These are phyloP conservation scores for Leptogaster cylindrica DNA, from an alignment of 2,888 invertebrate genomes.

Conservation along the genomic window DNA sequence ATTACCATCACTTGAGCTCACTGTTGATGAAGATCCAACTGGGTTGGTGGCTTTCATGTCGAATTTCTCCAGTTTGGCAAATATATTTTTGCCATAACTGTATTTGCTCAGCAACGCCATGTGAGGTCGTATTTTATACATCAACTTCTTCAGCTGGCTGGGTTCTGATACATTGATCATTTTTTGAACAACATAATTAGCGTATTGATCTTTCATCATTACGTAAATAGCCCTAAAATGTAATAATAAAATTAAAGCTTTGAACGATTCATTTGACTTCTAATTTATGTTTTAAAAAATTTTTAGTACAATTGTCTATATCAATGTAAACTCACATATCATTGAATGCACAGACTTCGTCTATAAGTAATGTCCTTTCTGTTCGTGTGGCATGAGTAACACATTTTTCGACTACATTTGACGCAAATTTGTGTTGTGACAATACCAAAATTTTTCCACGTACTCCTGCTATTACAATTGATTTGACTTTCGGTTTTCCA, in stretches of 20 bases:
- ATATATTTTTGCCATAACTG: conserved; percentile 99
- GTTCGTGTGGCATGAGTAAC: conserved; percentile 93
- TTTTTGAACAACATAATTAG: conserved; percentile 99
- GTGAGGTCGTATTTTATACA: conserved; percentile 99
- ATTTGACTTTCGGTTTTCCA: conserved; percentile 95
- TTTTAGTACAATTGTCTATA: too few species aligned
- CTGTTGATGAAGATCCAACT: conserved; percentile 64
- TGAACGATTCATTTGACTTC: too few species aligned
- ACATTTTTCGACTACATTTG: conserved; percentile 99
- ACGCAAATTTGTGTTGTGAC: conserved; percentile 99
- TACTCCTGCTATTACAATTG: conserved; percentile 88
- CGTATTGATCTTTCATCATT: conserved; percentile 99
- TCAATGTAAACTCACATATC: conserved; percentile 74
- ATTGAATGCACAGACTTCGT: conserved; percentile 95
- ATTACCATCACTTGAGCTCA: conserved; percentile 46
- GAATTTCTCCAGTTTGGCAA: conserved; percentile 97
- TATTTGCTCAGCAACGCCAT: conserved; percentile 95
- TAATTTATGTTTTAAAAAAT: too few species aligned
- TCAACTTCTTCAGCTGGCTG: conserved; percentile 94
- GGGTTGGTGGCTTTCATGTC: conserved; percentile 64
- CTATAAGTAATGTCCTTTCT: conserved; percentile 93
- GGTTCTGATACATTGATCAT: conserved; percentile 99
- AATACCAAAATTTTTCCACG: conserved; percentile 90
- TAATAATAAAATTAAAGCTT: too few species aligned
- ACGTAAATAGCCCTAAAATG: conserved; percentile 82